Evolutionary conservation across 2,113 vertebrate species (phyloP), one percentile per base, ranked within the genome.

Genomic region (Lates calcarifer): DNA sequence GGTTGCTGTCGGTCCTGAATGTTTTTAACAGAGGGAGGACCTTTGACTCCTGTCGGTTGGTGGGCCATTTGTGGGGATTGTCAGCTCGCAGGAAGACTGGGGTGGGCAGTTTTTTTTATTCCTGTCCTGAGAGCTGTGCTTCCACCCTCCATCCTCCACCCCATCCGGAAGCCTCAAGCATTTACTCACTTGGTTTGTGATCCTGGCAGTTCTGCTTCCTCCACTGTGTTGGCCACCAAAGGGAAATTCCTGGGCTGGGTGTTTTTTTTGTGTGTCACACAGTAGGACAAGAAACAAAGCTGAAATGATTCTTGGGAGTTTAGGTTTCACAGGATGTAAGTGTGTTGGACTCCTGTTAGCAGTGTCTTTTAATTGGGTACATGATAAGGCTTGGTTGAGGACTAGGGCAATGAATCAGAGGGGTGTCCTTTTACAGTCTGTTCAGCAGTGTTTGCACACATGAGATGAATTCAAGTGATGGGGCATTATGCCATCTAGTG

Each of bases 191-290:
- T 14, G 26, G 22, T 76, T 84, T 86, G 84, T 87, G 85, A 90
- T 88, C 88, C 86, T 79, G 71, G 74, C 85, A 31, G 84, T 12
- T 77, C 73, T 69, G 72, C 66, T 90, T 89, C 85, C 84, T 84
- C 55, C 60, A 29, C 71, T 68, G 74, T 78, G 29, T 64, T 74
- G 43, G 79, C 69, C 33, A 81, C 85, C 74, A 80, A 82, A 69
- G 64, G 89, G 85, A 94, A 89, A 92, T 93, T 93, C 92, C 87
- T 91, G 85, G 26, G 75, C 65, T 82, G 82, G 84, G 85, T 77
- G 70, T 28, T 77, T 84, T 86, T 70, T 49, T 20, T 51, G 5
- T 53, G 22, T 81, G 78, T 80, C 8, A 24, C 31, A 83, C 43
- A 74, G 70, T 47, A 41, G 73, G 41, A 58, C 63, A 63, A 74